Evolutionary conservation across 2,888 invertebrate genomes (phyloP), one percentile per base, ranked within the genome.

Genomic region (Hirtodrosophila confusa): DNA sequence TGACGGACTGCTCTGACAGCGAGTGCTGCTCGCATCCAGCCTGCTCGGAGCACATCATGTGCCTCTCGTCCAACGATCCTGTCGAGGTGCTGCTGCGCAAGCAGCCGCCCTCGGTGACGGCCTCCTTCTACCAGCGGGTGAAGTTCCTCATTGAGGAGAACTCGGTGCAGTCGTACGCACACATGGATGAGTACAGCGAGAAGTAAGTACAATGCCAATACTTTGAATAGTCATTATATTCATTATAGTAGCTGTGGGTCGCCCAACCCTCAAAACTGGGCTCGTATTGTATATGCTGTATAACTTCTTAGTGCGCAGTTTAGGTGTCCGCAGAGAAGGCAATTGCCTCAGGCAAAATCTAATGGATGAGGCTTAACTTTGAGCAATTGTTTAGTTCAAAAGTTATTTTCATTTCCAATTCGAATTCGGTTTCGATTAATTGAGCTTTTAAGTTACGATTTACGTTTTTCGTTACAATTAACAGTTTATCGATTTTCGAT

Each of bases 81-180:
- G 97, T 97, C 12, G 98, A 99, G 91, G 98, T 99, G 11, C 94
- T 99, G 33, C 94, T 99, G 6, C 94, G 98, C 54, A 98, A 99
- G 92, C 98, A 99, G 89, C 98, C 99, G 1, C 98, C 98, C 3
- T 97, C 97, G 40, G 97, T 98, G 80, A 98, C 98, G 24, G 98
- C 98, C 3, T 98, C 98, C 33, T 99, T 99, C 93, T 98, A 98
- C 91, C 98, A 99, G 91, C 94, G 98, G 58, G 98, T 99, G 92
- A 97, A 97, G 91, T 99, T 99, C 93, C 95, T 99, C 82, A 97
- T 99, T 77, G 99, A 99, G 93, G 98, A 99, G 92, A 98, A 98
- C 92, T 98, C 98, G 74, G 98, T 99, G 66, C 99, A 99, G 93
- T 98, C 97, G 90, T 99, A 99, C 93, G 98, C 99, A 50, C 97